Conservation (phyloP, 2,113 vertebrate species). For the Colossoma macropomum region DNA sequence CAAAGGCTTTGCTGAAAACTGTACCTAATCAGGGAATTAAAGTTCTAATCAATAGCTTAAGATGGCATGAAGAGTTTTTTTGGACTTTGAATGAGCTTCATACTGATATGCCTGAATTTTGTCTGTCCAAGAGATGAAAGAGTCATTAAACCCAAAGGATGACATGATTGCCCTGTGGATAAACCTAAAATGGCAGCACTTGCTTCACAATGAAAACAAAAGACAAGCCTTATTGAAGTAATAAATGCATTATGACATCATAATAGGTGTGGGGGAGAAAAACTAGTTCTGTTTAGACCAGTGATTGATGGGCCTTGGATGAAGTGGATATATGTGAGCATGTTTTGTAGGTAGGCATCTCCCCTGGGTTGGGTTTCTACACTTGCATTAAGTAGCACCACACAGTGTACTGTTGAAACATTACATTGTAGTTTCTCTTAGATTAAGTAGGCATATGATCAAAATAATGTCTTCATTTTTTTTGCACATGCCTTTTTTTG, state of each 20-base stretch:
- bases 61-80: background rate
- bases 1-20: conserved; percentile 11
- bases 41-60: background rate
- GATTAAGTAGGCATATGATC: no score
- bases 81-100: background rate
- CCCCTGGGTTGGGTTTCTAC: background rate
- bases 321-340: background rate
- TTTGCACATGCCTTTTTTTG: no score
- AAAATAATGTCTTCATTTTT: no score
- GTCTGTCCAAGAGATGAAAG: background rate
- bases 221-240: background rate
- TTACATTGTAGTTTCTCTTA: no score
- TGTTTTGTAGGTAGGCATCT: background rate
- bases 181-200: background rate
- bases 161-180: background rate
- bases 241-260: background rate
- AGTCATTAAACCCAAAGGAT: background rate
- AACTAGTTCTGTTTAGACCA: background rate
- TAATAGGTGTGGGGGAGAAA: background rate
- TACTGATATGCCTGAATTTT: background rate
- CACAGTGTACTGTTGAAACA: no score
- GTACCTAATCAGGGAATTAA: background rate
- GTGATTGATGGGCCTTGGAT: background rate
- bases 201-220: background rate
- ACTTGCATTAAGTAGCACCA: no score